These are phyloP conservation scores for Chlorops oryzae DNA, from an alignment of 1,140 invertebrate genomes.

Conservation along the genomic window DNA sequence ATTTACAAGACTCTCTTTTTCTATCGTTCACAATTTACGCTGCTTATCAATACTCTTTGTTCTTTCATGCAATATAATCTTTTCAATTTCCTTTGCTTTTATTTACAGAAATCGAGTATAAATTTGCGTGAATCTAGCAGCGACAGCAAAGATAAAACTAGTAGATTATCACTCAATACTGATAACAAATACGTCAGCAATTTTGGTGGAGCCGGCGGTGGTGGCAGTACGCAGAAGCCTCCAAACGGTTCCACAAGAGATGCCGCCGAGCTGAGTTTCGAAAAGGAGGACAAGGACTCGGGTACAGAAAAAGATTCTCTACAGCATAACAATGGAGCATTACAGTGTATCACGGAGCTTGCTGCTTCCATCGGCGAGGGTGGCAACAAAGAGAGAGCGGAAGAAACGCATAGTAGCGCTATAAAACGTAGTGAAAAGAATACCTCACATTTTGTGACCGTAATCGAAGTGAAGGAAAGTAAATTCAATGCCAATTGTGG, in stretches of 20 bases:
- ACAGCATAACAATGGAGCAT: constrained; percentile 30
- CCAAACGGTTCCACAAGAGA: constrained; percentile 7
- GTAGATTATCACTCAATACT: constrained; percentile 39
- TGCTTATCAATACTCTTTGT: no score
- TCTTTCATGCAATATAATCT: no score
- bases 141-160: constrained; percentile 31
- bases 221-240: constrained; percentile 18
- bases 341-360: constrained; percentile 59
- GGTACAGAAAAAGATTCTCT: constrained; percentile 39
- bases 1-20: no score
- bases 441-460: constrained; percentile 77
- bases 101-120: constrained; percentile 38
- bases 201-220: constrained; percentile 3
- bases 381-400: neutral
- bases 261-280: constrained; percentile 29
- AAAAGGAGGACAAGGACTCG: constrained; percentile 41
- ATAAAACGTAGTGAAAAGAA: constrained; percentile 37
- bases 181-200: constrained; percentile 36
- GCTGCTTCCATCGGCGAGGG: constrained; percentile 48
- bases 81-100: neutral
- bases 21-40: no score
- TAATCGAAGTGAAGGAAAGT: constrained; percentile 73
- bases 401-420: neutral
- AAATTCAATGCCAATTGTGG: constrained; percentile 30
- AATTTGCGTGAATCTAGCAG: constrained; percentile 38